Conservation (phyloP, 2,113 vertebrate species). For the Crocuta crocuta region DNA sequence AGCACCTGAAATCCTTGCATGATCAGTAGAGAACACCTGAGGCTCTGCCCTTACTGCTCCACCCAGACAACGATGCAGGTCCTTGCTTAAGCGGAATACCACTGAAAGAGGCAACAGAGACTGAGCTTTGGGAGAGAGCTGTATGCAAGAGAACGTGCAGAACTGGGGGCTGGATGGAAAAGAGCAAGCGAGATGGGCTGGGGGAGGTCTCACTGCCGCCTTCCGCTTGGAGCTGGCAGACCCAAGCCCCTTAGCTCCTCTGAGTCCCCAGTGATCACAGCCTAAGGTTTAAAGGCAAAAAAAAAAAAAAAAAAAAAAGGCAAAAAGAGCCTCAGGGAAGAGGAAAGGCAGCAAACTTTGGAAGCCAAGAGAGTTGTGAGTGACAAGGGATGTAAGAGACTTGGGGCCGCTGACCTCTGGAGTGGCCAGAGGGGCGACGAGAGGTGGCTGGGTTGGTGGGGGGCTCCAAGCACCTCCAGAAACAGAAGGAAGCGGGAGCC, state of each 20-base stretch:
- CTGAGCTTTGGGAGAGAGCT: neutral
- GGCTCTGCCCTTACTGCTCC: neutral
- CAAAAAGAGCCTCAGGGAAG: neutral
- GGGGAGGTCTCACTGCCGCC: neutral
- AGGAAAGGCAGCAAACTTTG: neutral
- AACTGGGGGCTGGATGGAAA: neutral
- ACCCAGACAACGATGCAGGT: neutral
- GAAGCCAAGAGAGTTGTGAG: neutral
- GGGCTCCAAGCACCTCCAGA: fast-evolving
- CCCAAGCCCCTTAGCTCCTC: neutral
- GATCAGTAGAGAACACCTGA: neutral
- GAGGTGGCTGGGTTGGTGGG: neutral
- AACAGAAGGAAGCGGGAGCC: neutral
- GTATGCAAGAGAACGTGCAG: neutral
- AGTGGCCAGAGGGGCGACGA: too few species aligned
- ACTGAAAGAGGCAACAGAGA: neutral
- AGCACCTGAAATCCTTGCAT: neutral
- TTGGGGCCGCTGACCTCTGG: neutral
- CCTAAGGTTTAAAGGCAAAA: neutral
- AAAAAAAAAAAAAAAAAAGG: neutral
- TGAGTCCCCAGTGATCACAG: neutral
- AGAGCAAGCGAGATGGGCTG: neutral
- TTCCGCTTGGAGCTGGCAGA: neutral
- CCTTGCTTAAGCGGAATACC: neutral
- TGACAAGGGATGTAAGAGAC: neutral